Base-by-base conservation (phyloP, 2,797 vertebrate genomes). In the Semotilus atromaculatus region DNA sequence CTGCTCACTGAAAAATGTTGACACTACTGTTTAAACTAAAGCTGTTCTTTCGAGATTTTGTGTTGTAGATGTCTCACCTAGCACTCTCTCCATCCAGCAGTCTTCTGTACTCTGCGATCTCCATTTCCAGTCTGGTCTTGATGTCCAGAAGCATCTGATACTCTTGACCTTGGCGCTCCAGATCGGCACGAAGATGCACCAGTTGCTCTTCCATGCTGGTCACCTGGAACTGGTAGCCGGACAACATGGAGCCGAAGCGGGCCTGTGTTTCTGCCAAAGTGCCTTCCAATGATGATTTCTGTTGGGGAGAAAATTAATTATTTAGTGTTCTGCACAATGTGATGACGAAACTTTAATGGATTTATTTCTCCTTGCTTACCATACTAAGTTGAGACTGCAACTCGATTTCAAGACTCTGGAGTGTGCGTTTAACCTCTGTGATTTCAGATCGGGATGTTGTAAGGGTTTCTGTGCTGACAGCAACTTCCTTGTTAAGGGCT, bases 331-430 rank as follows among this genome's bases (percentile, higher is more conserved):
- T n/a, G 29, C 16, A 29, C 73, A 26, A 14, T 8, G 13, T 48
- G 23, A 45, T n/a, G 13, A 38, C n/a, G 11, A 0, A 11, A 29
- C 7, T 10, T 21, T 48, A 43, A 13, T 26, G 23, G 23, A 29
- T 7, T 53, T 0, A 29, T 40, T 23, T 45, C 6, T 95, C 90
- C 83, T 96, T 95, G 0, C 92, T 74, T 88, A 97, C 96, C 94
- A 92, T 95, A 85, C 90, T 95, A 77, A 91, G 85, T 71, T 96
- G 95, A 0, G 95, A 90, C 89, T 96, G 95, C 83, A 96, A 90
- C 85, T 97, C 95, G 0, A 96, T 96, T 89, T 95, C 94, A 73
- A 96, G 92, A 79, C 93, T 87, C 88, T 96, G 96, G 4, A 96
- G 88, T 5, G 80, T 86, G 60, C 88, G 89, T 53, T 86, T 89